phyloP scores from a whole-genome alignment of 2,797 vertebrate species.

The Botia almorhae region DNA sequence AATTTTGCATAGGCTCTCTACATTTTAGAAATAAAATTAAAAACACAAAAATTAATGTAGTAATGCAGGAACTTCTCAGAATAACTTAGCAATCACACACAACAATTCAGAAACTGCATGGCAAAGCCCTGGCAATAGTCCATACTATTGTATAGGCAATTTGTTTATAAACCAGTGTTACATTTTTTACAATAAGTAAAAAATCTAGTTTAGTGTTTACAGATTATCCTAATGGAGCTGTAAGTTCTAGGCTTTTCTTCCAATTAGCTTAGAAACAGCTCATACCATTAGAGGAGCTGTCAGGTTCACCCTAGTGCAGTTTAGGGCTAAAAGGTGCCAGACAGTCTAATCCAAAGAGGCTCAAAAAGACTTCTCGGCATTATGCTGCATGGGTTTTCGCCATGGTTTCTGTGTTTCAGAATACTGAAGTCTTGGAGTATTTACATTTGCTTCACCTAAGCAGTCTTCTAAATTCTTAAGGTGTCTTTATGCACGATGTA shows the following conservation, averaged over 20 bases:
- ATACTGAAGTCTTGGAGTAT: constrained; percentile 10
- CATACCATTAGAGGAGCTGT: not conserved
- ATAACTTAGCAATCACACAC: not conserved
- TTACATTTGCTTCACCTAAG: not conserved
- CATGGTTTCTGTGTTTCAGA: constrained; percentile 1
- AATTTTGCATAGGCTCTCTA: not conserved
- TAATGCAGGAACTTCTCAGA: not conserved
- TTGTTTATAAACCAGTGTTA: too few relatives aligned
- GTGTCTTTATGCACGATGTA: constrained; percentile 19
- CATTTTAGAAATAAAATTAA: not conserved
- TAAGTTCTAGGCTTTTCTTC: not conserved
- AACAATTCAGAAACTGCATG: not conserved
- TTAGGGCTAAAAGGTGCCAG: constrained; percentile 12
- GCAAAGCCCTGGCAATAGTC: too few relatives aligned
- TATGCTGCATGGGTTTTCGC: constrained; percentile 11
- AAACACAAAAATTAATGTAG: too few relatives aligned
- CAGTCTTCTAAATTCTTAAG: not conserved
- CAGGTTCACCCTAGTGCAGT: constrained; percentile 27
- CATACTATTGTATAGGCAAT: too few relatives aligned
- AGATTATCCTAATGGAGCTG: constrained; percentile 27
- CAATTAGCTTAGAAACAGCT: constrained; percentile 18
- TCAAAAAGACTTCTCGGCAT: constrained; percentile 33
- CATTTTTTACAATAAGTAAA: not conserved
- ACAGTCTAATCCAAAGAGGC: constrained; percentile 33
- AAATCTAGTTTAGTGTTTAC: not conserved